Evolutionary conservation across 2,888 invertebrate species (phyloP), one percentile per base, ranked within the genome.

Genomic region (Lycia hirtaria): DNA sequence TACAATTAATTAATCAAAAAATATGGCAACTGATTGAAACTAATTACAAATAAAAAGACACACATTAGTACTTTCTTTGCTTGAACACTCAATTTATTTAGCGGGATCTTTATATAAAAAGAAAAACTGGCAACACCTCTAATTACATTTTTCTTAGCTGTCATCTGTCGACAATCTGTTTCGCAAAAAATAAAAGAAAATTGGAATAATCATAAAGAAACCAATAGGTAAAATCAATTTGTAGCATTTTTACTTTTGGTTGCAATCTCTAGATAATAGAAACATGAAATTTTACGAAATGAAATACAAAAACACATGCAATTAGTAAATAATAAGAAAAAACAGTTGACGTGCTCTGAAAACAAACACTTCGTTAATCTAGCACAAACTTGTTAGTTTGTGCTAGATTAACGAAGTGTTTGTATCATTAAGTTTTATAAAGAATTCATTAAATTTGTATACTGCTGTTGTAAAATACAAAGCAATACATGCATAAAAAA

Each of bases 21-120:
- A 38, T n/a, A n/a, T 20, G 15, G 15, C 65, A 73, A 67, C n/a
- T n/a, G n/a, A n/a, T n/a, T n/a, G n/a, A n/a, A 71, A 63, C 64
- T 77, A 53, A 40, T 51, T 30, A 50, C 32, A 57, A 35, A 15
- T 30, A 19, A 28, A 22, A 22, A 14, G 22, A 47, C 47, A 65
- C 63, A 69, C 50, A 50, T 19, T 20, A 14, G 7, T 14, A 40
- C 20, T 40, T 30, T 40, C 30, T 50, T 50, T 30, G 40, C 50
- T 50, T 37, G 38, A 40, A 50, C 40, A 30, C 5, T 0, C 3
- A n/a, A n/a, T n/a, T n/a, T n/a, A n/a, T n/a, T n/a, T n/a, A n/a
- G n/a, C n/a, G n/a, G n/a, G n/a, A n/a, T n/a, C n/a, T n/a, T n/a
- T n/a, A n/a, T n/a, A n/a, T n/a, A n/a, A n/a, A n/a, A n/a, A n/a